These are phyloP conservation scores for Chloroclystis v-ata DNA, from an alignment of 2,888 invertebrate species.

Conservation along the genomic window DNA sequence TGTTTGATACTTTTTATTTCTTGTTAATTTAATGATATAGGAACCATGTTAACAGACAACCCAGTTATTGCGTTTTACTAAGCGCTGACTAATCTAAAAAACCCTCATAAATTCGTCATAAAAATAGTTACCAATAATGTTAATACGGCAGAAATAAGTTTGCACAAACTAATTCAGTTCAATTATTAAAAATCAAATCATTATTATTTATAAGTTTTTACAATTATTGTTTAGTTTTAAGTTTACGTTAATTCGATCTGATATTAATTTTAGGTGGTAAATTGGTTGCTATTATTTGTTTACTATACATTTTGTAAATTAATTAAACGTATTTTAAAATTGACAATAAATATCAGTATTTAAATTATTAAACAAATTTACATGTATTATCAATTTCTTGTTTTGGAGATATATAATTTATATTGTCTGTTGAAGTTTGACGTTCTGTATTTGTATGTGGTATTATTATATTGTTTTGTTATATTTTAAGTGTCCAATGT, in stretches of 20 bases:
- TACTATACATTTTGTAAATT: slow-evolving; percentile 38
- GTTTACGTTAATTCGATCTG: slow-evolving; percentile 46
- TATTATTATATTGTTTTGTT: slow-evolving; percentile 61
- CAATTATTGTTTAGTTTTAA: slow-evolving; percentile 32
- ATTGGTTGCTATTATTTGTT: slow-evolving; percentile 30
- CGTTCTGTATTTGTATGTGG: slow-evolving; percentile 65
- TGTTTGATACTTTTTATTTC: slow-evolving; percentile 2
- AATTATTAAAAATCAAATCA: slow-evolving; percentile 34
- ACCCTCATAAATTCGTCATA: slow-evolving; percentile 18
- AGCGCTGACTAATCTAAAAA: not conserved
- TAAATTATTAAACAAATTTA: slow-evolving; percentile 57
- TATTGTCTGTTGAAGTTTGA: slow-evolving; percentile 72
- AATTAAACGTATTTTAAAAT: slow-evolving; percentile 61
- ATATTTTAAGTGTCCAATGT: slow-evolving; percentile 53
- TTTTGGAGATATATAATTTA: slow-evolving; percentile 57
- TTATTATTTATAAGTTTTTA: slow-evolving; percentile 28
- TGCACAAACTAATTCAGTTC: slow-evolving; percentile 58
- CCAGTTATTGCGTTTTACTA: slow-evolving; percentile 11
- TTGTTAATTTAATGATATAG: slow-evolving; percentile 2
- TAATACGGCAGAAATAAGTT: slow-evolving; percentile 35
- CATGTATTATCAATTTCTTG: slow-evolving; percentile 52
- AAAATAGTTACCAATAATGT: slow-evolving; percentile 47
- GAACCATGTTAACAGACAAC: slow-evolving; percentile 11
- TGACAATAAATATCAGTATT: slow-evolving; percentile 77
- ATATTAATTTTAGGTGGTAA: slow-evolving; percentile 35